Percentiles rank a stretch among this genome's conserved stretches.
Conservation (phyloP, 2,113 vertebrate species). For the Diphyllodes magnificus region DNA sequence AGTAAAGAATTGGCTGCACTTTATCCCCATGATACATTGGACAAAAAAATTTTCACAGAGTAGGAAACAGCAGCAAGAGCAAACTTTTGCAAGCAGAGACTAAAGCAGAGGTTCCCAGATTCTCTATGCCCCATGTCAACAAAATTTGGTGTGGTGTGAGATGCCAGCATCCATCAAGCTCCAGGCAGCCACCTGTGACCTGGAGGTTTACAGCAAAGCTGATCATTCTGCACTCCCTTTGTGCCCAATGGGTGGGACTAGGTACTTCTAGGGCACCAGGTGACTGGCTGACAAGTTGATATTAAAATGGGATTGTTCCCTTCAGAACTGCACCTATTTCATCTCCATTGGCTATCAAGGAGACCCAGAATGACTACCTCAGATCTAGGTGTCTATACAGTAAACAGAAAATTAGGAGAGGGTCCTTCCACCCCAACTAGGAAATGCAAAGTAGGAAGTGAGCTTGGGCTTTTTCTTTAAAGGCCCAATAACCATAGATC, state of each 20-base stretch:
- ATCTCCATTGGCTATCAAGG: not conserved
- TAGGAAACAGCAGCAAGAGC: not conserved
- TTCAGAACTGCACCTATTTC: not conserved
- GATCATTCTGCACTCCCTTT: not conserved
- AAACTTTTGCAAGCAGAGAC: not conserved
- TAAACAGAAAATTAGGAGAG: not conserved
- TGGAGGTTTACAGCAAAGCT: not conserved
- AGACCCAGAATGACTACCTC: not conserved
- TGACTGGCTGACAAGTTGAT: not conserved
- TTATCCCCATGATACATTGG: accelerated
- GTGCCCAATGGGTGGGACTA: not conserved
- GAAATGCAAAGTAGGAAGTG: not conserved
- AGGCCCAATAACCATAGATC: not conserved
- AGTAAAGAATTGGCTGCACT: not conserved
- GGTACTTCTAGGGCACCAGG: not conserved
- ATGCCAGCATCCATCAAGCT: not conserved
- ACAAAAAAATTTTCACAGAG: not conserved
- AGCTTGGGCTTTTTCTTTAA: not conserved
- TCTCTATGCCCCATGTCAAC: accelerated
- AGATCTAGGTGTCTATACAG: not conserved
- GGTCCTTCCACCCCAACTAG: not conserved
- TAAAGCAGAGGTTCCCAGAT: not conserved
- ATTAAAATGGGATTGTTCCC: not conserved
- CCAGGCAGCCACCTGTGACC: not conserved
- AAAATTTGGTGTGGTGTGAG: not conserved